A percentile compares a stretch with the other conserved stretches of the same genome.
These are phyloP conservation scores for Alosa alosa DNA, from an alignment of 2,113 vertebrate species.

Conservation along the genomic window DNA sequence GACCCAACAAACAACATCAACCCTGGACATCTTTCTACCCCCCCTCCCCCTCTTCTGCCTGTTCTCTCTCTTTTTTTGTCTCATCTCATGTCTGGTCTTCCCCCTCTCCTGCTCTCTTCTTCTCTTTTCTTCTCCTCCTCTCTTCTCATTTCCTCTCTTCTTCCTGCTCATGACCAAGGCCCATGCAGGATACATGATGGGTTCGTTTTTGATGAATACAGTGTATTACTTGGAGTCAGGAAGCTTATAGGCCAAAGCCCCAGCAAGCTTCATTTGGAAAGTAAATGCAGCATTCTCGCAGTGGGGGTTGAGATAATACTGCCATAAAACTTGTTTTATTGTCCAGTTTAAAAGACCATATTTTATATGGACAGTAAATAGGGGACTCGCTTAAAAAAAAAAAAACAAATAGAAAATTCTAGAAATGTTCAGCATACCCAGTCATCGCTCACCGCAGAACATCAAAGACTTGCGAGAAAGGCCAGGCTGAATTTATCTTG, in stretches of 20 bases:
- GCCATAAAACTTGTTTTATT: slow-evolving; percentile 55
- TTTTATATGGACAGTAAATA: slow-evolving; percentile 49
- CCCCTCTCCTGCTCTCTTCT: not conserved
- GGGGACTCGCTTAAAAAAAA: slow-evolving; percentile 31
- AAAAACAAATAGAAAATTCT: slow-evolving; percentile 40
- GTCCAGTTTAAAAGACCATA: slow-evolving; percentile 50
- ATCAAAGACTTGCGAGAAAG: slow-evolving; percentile 39
- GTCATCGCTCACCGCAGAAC: slow-evolving; percentile 37
- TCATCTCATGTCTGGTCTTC: not conserved
- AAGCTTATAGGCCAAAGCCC: slow-evolving; percentile 26
- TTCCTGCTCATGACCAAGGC: not conserved
- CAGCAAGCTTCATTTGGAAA: slow-evolving; percentile 46
- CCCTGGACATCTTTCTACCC: not conserved
- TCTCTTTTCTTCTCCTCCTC: slow-evolving; percentile 16
- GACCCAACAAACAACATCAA: slow-evolving; percentile 4
- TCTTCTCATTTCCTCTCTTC: not conserved
- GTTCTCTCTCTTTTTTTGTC: slow-evolving; percentile 11
- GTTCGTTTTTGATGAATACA: slow-evolving; percentile 26
- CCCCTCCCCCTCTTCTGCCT: not conserved
- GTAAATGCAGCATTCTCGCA: slow-evolving; percentile 46
- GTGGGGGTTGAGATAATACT: slow-evolving; percentile 50
- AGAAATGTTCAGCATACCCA: slow-evolving; percentile 37
- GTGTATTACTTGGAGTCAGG: slow-evolving; percentile 39
- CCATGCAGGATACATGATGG: not conserved
- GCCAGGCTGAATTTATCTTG: slow-evolving; percentile 30